Evolutionary conservation across 1,140 invertebrate species (phyloP), one percentile per base, ranked within the genome.

Genomic region (Bombus waltoni): DNA sequence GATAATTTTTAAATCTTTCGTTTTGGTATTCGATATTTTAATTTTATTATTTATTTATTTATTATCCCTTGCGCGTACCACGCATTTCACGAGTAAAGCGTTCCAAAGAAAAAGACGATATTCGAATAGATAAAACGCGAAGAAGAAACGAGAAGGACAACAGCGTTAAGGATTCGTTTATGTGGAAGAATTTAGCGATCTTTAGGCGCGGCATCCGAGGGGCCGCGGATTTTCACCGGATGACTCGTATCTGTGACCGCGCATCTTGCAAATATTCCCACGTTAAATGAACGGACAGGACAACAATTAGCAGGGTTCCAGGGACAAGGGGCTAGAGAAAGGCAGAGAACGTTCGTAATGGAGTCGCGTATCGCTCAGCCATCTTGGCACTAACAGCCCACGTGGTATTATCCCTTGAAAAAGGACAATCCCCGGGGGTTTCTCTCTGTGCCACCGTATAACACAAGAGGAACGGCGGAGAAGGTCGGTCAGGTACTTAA

Each of bases 351-450:
- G 89, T 38, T 32, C 62, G 85, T 88, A 89, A 89, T 89, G 89
- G 89, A 90, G 88, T 76, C 78, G 85, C 79, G 82, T 90, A 89
- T 91, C 87, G 66, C 76, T 62, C 83, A 32, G 87, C 86, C 85
- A 91, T 91, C 89, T 91, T 91, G 82, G 89, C 81, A 90, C 82
- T 91, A 89, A 87, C 90, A 57, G 85, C 66, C 87, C 81, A 83
- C 81, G 62, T 42, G 68, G 87, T 85, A 90, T 90, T 91, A 88
- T 90, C 87, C 89, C 44, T 82, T 40, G 68, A 78, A 80, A 88
- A 88, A 89, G 87, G 81, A 78, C 89, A 89, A 80, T 88, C 79
- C 78, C 47, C 65, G 68, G 66, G 70, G 42, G 65, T 76, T 87
- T 62, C 38, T 40, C 38, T 40, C 13, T 70, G 44, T 68, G 59